Conservation (phyloP, 53 echinoderm and acorn worm species). For the Patiria pectinifera region DNA sequence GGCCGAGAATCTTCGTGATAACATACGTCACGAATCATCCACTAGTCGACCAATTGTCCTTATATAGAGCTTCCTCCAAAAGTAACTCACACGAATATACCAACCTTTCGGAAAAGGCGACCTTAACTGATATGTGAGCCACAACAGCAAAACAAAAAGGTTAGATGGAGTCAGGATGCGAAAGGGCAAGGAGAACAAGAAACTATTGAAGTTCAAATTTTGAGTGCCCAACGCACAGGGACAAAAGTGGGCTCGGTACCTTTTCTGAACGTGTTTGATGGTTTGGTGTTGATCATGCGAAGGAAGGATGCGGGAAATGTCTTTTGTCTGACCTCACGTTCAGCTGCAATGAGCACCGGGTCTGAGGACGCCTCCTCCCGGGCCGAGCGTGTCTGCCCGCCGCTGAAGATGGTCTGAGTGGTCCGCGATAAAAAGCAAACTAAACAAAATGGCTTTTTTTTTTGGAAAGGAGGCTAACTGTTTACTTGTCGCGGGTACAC, state of each 20-base stretch:
- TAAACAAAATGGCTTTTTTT: slow-evolving; percentile 19
- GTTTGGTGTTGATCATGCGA: background rate
- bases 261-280: background rate
- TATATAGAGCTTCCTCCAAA: no score
- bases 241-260: background rate
- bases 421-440: background rate
- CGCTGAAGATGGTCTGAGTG: background rate
- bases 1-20: no score
- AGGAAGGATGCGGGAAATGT: background rate
- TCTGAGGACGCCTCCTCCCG: background rate
- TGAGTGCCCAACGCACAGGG: no score
- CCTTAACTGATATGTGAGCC: no score
- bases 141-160: no score
- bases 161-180: no score
- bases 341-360: background rate
- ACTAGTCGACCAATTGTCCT: no score
- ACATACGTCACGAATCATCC: no score
- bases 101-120: no score
- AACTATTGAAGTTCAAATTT: no score
- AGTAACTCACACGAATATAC: no score
- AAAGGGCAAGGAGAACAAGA: no score
- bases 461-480: background rate
- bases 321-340: background rate
- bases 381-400: background rate
- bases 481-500: slow-evolving; percentile 3